Conservation (phyloP, 2,113 vertebrate genomes). For the Chlorocebus sabaeus region DNA sequence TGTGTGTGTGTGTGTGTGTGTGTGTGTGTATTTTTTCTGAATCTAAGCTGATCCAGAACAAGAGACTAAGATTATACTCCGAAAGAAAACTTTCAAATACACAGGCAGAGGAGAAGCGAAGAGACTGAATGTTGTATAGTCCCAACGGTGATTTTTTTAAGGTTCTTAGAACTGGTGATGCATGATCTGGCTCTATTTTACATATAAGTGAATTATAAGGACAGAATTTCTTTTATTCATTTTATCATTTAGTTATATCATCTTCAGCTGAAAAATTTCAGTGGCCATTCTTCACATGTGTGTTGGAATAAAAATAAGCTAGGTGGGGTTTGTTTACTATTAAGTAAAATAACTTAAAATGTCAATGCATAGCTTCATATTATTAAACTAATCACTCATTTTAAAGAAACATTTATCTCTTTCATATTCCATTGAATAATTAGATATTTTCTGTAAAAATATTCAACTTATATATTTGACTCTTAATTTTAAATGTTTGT, state of each 20-base stretch:
- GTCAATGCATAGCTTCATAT: neutral
- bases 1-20: neutral
- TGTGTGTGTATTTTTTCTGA: neutral
- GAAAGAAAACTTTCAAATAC: neutral
- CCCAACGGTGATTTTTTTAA: neutral
- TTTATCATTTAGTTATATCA: neutral
- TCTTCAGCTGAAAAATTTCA: neutral
- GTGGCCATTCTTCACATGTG: neutral
- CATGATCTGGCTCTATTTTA: neutral
- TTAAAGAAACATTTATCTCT: neutral
- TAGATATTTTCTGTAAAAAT: neutral
- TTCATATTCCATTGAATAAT: neutral
- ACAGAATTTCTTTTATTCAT: neutral
- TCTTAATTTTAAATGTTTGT: neutral
- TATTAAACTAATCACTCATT: neutral
- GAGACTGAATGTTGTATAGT: neutral
- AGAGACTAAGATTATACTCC: neutral
- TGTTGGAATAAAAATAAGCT: neutral
- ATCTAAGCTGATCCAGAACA: neutral
- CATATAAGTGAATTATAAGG: neutral
- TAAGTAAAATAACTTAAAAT: neutral
- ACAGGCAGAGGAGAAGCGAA: neutral
- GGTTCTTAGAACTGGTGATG: neutral
- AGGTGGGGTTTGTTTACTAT: neutral
- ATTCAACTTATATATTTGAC: neutral